These are phyloP conservation scores for Andrena fulva DNA, from an alignment of 2,888 invertebrate species.

Conservation along the genomic window DNA sequence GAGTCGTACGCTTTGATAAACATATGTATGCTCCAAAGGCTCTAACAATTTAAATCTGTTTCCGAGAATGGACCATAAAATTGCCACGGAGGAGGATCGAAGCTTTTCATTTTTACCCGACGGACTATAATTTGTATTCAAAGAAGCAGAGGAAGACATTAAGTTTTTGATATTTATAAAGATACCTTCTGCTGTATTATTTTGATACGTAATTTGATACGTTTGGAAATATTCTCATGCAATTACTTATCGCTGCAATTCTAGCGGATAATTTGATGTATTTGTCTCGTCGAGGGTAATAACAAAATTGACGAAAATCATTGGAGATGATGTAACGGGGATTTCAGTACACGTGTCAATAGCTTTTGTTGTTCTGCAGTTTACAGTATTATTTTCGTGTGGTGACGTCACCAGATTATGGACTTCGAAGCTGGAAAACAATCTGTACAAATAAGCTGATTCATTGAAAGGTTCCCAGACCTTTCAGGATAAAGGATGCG, in stretches of 20 bases:
- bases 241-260: background rate
- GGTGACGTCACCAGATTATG: background rate
- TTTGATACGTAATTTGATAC: too few species aligned
- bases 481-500: background rate
- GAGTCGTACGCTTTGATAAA: background rate
- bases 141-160: background rate
- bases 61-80: background rate
- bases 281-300: background rate
- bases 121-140: too few species aligned
- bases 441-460: slow-evolving; percentile 17
- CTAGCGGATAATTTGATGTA: background rate
- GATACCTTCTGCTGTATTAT: too few species aligned
- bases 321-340: background rate
- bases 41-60: background rate
- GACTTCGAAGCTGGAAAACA: background rate
- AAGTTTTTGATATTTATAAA: background rate
- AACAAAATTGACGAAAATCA: background rate
- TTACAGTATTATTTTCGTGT: background rate
- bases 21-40: background rate
- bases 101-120: too few species aligned
- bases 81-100: background rate
- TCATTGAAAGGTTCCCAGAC: background rate
- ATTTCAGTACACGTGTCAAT: background rate
- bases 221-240: too few species aligned
- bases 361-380: background rate